phyloP scores from a whole-genome alignment of 2,113 vertebrate species.

The Origma solitaria region DNA sequence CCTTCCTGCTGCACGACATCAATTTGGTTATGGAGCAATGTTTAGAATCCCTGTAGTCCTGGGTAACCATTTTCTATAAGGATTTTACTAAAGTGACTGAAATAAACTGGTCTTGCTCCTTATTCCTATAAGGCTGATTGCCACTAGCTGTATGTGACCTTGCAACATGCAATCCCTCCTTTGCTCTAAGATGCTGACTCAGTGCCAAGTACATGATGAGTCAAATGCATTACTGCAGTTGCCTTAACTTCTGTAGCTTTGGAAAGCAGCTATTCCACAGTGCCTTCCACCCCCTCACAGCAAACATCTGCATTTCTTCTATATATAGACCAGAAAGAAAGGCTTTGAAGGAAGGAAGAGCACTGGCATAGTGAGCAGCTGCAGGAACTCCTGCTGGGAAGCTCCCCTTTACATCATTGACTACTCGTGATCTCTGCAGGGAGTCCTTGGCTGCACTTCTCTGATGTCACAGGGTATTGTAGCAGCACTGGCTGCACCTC shows the following conservation, averaged over 20 bases:
- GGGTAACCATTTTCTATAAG: background rate
- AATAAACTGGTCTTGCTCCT: background rate
- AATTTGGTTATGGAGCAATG: background rate
- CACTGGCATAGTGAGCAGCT: background rate
- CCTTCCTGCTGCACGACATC: background rate
- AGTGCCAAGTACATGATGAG: background rate
- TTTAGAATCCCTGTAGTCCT: background rate
- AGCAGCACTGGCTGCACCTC: background rate
- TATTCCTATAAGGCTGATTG: background rate
- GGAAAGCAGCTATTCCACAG: background rate
- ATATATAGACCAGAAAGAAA: background rate
- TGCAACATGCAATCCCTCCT: background rate
- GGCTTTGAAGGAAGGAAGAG: background rate
- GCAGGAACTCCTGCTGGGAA: background rate
- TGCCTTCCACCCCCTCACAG: background rate
- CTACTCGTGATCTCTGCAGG: background rate
- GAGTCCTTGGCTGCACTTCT: background rate
- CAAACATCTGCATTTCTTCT: conserved; percentile 33
- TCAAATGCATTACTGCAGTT: background rate
- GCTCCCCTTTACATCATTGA: background rate
- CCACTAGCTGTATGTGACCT: background rate
- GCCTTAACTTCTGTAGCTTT: background rate
- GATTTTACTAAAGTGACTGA: background rate
- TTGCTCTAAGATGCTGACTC: background rate
- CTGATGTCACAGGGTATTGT: background rate